Evolutionary conservation across 2,888 invertebrate genomes (phyloP).

Genomic region (Autographa gamma): DNA sequence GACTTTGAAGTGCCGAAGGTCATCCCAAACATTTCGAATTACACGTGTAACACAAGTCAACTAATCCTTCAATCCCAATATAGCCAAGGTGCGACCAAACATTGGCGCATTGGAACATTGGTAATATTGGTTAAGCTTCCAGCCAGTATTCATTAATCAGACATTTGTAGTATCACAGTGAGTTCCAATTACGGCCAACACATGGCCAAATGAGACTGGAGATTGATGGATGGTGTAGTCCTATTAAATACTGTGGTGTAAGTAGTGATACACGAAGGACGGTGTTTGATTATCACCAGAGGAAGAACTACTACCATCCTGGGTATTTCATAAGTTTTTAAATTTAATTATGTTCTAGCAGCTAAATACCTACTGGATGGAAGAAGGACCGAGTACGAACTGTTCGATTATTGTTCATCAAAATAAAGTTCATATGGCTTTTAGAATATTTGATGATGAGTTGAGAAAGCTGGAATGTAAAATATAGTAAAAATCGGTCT

Average conservation of each 20-base stretch:
- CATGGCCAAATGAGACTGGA: conserved; percentile 1
- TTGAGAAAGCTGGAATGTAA: too few species aligned
- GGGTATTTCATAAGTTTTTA: too few species aligned
- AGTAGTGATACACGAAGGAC: not conserved
- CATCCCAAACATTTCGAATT: not conserved
- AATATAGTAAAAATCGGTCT: too few species aligned
- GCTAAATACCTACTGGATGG: too few species aligned
- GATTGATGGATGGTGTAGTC: not conserved
- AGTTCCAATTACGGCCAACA: conserved; percentile 30
- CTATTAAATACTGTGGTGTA: not conserved
- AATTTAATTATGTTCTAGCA: too few species aligned
- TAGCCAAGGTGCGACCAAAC: conserved; percentile 34
- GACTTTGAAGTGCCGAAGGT: conserved; percentile 3
- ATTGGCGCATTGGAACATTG: conserved; percentile 33
- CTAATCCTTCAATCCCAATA: conserved; percentile 43
- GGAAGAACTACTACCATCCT: too few species aligned
- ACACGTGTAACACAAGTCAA: conserved; percentile 47
- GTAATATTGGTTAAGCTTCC: conserved; percentile 51
- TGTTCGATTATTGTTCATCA: too few species aligned
- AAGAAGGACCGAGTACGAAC: too few species aligned
- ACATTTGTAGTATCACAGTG: conserved; percentile 23
- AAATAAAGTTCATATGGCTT: too few species aligned
- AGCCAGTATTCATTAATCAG: conserved; percentile 37
- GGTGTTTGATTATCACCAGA: not conserved
- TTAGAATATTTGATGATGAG: too few species aligned